Conservation (phyloP, 1,140 invertebrate genomes). For the Papilio helenus region DNA sequence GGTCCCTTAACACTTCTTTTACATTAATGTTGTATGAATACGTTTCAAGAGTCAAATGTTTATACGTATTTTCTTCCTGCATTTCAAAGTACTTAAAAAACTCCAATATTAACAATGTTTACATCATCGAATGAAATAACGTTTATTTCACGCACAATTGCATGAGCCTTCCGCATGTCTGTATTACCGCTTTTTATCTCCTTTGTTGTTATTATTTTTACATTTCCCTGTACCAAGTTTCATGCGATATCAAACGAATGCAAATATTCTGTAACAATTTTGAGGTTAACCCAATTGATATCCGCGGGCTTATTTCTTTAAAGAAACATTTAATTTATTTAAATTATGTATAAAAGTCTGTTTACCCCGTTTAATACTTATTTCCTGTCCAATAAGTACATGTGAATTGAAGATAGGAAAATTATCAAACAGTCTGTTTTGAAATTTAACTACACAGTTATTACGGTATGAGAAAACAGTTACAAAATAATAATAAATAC, state of each 20-base stretch:
- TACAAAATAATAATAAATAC: background rate
- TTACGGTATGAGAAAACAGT: background rate
- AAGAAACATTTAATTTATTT: background rate
- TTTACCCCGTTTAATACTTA: background rate
- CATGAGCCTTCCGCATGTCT: background rate
- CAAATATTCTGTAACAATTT: constrained; percentile 12
- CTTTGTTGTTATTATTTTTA: constrained; percentile 22
- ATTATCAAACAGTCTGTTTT: no score
- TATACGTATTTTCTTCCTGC: background rate
- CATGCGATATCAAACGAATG: constrained; percentile 6
- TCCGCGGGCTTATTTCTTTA: background rate
- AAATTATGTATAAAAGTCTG: background rate
- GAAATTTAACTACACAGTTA: no score
- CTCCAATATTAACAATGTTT: background rate
- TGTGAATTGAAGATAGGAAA: no score
- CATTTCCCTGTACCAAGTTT: background rate
- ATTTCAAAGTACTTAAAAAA: background rate
- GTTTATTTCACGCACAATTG: constrained; percentile 13
- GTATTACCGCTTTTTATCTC: constrained; percentile 9
- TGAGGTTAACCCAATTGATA: background rate
- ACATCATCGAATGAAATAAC: background rate
- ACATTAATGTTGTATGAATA: background rate
- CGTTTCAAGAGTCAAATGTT: background rate
- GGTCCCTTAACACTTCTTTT: background rate
- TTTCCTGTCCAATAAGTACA: no score